Conservation (phyloP, 92 coral and sea anemone genomes). For the Micromussa lordhowensis region DNA sequence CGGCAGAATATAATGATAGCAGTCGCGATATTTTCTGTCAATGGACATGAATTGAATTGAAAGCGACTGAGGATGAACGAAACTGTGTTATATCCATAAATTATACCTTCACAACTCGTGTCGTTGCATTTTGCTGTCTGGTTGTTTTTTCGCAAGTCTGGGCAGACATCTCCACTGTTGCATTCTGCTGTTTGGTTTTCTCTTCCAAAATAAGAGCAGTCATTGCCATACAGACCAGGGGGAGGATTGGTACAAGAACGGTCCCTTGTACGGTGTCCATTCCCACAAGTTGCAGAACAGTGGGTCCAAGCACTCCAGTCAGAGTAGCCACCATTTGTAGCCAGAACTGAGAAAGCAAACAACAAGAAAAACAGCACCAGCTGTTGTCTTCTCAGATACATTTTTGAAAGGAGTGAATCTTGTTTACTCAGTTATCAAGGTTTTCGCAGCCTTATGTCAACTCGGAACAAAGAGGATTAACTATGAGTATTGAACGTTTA, state of each 20-base stretch:
- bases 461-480: not conserved
- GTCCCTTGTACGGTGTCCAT: not conserved
- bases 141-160: not conserved
- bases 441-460: not conserved
- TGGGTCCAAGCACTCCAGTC: conserved; percentile 1
- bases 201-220: conserved; percentile 16
- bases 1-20: no score
- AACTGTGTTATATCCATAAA: no score
- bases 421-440: not conserved
- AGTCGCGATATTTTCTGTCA: no score
- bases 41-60: no score
- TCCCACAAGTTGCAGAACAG: conserved; percentile 24
- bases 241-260: conserved; percentile 21
- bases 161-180: not conserved
- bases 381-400: no score
- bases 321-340: conserved; percentile 5
- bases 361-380: not conserved
- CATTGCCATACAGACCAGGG: conserved; percentile 11
- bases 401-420: no score
- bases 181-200: not conserved
- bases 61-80: no score
- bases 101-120: conserved; percentile 4
- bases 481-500: not conserved
- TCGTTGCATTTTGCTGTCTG: not conserved
- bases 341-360: not conserved